Base-by-base conservation (phyloP, 2,888 invertebrate genomes). In the Hemistola chrysoprasaria region DNA sequence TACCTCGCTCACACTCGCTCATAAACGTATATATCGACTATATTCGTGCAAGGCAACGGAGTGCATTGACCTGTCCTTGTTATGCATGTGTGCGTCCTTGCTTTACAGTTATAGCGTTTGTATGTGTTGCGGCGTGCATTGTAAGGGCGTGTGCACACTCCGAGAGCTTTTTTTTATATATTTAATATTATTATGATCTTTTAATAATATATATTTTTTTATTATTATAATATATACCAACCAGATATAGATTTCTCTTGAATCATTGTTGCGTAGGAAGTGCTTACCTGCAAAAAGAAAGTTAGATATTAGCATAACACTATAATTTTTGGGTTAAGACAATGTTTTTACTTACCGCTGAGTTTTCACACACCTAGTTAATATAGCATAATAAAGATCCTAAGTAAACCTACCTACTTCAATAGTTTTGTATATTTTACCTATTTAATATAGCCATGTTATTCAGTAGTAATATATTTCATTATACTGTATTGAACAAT, bases 41-140 rank as follows among this genome's bases (percentile, higher is more conserved):
- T 75, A 64, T 66, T 82, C 77, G 71, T 73, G 80, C 87, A 88
- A 88, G 88, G 88, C 86, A 86, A 87, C 80, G 53, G 78, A 85
- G 88, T 82, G 79, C 87, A 78, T 85, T 87, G 88, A 88, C 87
- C 88, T 88, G 88, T 88, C 88, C 88, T 88, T 88, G 88, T 77
- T 88, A 63, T 44, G 65, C 47, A 60, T 76, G 88, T 88, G 88
- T 87, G 87, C 81, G 87, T 85, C 87, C 87, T 88, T 88, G 86
- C 85, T 82, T 78, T 85, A 83, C 82, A 79, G 84, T 84, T 84
- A 81, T 76, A 62, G 50, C 52, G 59, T 66, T 50, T 73, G 53
- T 68, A 65, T 79, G 74, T 78, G 65, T 80, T 80, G 78, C 53
- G 59, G 16, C 71, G 77, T 86, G 85, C 83, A 86, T 82, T 79